Conservation (phyloP, 2,888 invertebrate genomes). For the Leucophenga maculata region DNA sequence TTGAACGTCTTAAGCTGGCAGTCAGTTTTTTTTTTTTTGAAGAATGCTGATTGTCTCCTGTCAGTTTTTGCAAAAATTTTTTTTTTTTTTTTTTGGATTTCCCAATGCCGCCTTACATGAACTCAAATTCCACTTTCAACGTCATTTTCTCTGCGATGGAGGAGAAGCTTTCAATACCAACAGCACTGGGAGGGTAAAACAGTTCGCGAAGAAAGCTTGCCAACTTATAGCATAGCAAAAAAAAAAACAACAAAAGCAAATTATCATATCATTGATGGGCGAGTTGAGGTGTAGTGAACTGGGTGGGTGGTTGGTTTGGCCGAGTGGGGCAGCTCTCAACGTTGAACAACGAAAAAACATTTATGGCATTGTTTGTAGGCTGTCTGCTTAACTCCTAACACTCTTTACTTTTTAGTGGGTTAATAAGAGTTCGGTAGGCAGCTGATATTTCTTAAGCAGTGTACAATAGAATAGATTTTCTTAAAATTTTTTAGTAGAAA, state of each 20-base stretch:
- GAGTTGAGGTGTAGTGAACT: conserved; percentile 18
- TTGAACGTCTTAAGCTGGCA: neutral
- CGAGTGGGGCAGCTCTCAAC: neutral
- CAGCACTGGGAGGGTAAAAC: neutral
- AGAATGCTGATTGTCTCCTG: neutral
- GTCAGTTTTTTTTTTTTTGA: conserved; percentile 1
- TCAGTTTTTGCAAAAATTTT: neutral
- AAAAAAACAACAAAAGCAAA: conserved; percentile 57
- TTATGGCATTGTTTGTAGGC: conserved; percentile 49
- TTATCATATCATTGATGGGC: conserved; percentile 58
- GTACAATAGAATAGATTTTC: too few species aligned
- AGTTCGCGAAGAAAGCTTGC: conserved; percentile 30
- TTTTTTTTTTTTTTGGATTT: neutral
- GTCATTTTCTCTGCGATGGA: conserved; percentile 18
- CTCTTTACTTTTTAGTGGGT: too few species aligned
- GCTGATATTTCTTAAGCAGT: neutral
- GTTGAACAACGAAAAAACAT: conserved; percentile 25
- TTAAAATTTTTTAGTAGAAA: too few species aligned
- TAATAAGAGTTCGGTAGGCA: neutral
- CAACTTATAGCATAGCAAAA: conserved; percentile 34
- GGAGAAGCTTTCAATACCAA: conserved; percentile 40
- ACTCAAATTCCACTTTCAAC: conserved; percentile 26
- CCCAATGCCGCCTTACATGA: conserved; percentile 15
- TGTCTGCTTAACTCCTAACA: too few species aligned
- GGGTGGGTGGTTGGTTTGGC: conserved; percentile 14